These are phyloP conservation scores for Lerema accius DNA, from an alignment of 1,140 invertebrate species.

Conservation along the genomic window DNA sequence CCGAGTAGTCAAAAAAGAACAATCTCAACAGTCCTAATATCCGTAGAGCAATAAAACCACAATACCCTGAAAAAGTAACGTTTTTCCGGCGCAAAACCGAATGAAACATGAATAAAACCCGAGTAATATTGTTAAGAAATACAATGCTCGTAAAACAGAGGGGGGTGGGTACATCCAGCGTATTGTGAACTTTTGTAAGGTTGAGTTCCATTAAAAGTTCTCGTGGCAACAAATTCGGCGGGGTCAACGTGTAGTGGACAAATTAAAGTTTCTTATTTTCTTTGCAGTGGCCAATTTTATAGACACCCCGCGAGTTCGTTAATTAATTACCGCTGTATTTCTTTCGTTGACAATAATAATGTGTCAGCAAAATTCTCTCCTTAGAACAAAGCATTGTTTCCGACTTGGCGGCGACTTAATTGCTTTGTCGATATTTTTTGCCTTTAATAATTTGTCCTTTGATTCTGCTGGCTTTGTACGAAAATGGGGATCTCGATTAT, in stretches of 20 bases:
- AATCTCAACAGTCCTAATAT: constrained; percentile 19
- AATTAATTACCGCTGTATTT: constrained; percentile 31
- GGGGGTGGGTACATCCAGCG: constrained; percentile 10
- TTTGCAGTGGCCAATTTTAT: constrained; percentile 26
- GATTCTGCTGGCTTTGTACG: constrained; percentile 13
- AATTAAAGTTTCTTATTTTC: constrained; percentile 36
- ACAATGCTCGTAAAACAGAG: constrained; percentile 30
- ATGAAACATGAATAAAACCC: constrained; percentile 33
- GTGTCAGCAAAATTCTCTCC: constrained; percentile 19
- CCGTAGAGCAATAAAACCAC: constrained; percentile 30
- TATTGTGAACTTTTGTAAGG: constrained; percentile 4
- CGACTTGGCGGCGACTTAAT: constrained; percentile 28
- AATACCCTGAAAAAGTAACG: constrained; percentile 28
- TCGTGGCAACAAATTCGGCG: background rate
- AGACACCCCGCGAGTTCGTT: constrained; percentile 24
- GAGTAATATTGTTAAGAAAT: constrained; percentile 35
- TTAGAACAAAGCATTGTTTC: constrained; percentile 21
- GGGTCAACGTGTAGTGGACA: constrained; percentile 8
- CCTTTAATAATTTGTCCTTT: constrained; percentile 25
- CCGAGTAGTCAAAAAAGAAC: constrained; percentile 15
- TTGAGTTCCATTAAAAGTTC: constrained; percentile 9
- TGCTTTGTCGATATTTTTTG: constrained; percentile 34
- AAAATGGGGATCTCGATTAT: constrained; percentile 22
- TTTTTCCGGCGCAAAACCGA: constrained; percentile 31
- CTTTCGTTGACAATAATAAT: constrained; percentile 31